phyloP scores from a whole-genome alignment of 2,888 invertebrate genomes.

The Andrena haemorrhoa region DNA sequence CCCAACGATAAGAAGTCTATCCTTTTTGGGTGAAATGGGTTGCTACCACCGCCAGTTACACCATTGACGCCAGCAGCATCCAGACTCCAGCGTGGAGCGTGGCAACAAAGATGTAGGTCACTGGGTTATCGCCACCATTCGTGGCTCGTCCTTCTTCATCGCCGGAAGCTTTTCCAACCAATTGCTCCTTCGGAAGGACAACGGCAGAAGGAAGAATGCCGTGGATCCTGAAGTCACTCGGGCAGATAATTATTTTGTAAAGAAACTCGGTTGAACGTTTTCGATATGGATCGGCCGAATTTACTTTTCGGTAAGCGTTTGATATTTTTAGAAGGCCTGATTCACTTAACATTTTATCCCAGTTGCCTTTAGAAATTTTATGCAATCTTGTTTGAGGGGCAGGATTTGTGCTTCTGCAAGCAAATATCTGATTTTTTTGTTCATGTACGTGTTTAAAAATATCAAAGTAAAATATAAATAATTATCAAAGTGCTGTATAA shows the following conservation, averaged over 20 bases:
- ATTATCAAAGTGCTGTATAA: too few species aligned
- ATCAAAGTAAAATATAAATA: too few species aligned
- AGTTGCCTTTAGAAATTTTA: too few species aligned
- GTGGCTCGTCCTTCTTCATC: constrained; percentile 65
- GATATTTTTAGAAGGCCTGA: too few species aligned
- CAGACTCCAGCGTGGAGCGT: constrained; percentile 50
- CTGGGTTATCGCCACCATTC: constrained; percentile 77
- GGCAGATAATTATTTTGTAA: constrained; percentile 53
- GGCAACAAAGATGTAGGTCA: constrained; percentile 75
- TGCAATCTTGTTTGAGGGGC: too few species aligned
- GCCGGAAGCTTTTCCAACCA: constrained; percentile 75
- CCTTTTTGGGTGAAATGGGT: constrained; percentile 63
- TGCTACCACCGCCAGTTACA: constrained; percentile 34
- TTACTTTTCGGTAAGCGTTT: neutral
- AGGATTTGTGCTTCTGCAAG: too few species aligned
- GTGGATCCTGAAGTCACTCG: constrained; percentile 32
- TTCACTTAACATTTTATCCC: too few species aligned
- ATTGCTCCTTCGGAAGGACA: constrained; percentile 73
- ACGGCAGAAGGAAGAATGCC: constrained; percentile 50
- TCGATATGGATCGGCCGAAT: constrained; percentile 8
- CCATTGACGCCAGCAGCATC: constrained; percentile 36
- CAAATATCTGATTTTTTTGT: too few species aligned
- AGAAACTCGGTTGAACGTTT: constrained; percentile 1
- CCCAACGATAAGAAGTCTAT: constrained; percentile 56
- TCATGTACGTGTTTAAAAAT: too few species aligned